Evolutionary conservation across 2,888 invertebrate species (phyloP), one percentile per base, ranked within the genome.

Genomic region (Chymomyza procnemis): DNA sequence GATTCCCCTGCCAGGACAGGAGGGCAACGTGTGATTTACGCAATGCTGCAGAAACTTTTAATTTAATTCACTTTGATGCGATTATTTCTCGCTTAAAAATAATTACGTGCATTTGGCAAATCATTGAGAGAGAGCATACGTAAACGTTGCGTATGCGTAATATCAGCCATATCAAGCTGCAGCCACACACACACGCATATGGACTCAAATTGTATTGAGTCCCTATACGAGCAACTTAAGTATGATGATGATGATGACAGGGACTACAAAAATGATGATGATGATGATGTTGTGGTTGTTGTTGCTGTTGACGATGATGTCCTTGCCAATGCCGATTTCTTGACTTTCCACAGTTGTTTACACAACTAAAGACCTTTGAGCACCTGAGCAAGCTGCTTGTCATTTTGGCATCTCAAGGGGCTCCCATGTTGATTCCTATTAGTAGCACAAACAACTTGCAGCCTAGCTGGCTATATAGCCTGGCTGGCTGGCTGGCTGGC

Each of bases 351-450:
- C 50, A 19, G 16, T 19, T 75, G 74, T 77, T 75, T 73, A 63
- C 66, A 59, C 66, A 79, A 73, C 69, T 66, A 61, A 63, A 70
- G 71, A 67, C 69, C 73, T 55, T 76, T 55, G 59, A 18, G 63
- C 41, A 50, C 50, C 50, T 50, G 50, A 50, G 50, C 50, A 50
- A 14, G 30, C 56, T 56, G 19, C 26, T 56, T 30, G 56, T 30
- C 56, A 22, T 18, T 21, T 54, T 21, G 56, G 26, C 64, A 79
- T 79, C 81, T 81, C 81, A 81, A 81, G 81, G 77, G 81, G 79
- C 79, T 77, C 73, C 34, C 75, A 81, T 79, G 81, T 84, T 82
- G 81, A 82, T 84, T 85, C 81, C 81, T 81, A 82, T 82, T 82
- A 82, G 81, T 79, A 81, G 74, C 84, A 74, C 81, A 82, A 81